A percentile compares a stretch with the other conserved stretches of the same genome.
Evolutionary conservation across 2,113 vertebrate species (phyloP).

Genomic region (Rhea americana): DNA sequence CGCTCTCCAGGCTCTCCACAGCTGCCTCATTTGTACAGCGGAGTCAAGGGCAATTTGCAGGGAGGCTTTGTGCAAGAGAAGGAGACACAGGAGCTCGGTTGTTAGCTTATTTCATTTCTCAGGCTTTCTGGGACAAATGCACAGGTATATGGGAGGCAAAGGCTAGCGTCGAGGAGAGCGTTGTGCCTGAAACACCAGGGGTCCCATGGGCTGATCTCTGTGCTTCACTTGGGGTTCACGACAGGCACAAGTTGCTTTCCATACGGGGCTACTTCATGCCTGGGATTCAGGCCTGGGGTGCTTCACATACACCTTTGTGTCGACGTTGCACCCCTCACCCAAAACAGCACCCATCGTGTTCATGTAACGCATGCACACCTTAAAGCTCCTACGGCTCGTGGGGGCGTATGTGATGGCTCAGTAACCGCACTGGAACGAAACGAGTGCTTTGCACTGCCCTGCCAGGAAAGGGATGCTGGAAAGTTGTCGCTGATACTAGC

Average conservation of each 20-base stretch:
- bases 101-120: not conserved
- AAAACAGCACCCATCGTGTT: not conserved
- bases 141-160: fast-evolving
- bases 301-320: not conserved
- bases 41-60: fast-evolving
- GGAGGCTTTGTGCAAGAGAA: not conserved
- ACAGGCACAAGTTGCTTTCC: not conserved
- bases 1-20: not conserved
- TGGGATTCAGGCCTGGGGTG: not conserved
- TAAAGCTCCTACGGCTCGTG: no score
- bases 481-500: not conserved
- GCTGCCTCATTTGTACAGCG: not conserved
- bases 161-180: not conserved
- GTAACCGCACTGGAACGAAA: not conserved
- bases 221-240: fast-evolving
- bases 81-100: not conserved
- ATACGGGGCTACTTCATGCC: not conserved
- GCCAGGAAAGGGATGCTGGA: not conserved
- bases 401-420: no score
- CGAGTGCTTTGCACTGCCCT: no score
- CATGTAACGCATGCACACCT: not conserved
- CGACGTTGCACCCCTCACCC: not conserved
- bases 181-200: fast-evolving
- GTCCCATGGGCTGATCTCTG: fast-evolving
- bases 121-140: not conserved